A percentile compares a stretch with the other conserved stretches of the same genome.
Evolutionary conservation across 2,113 vertebrate genomes (phyloP).

Genomic region (Nestor notabilis): DNA sequence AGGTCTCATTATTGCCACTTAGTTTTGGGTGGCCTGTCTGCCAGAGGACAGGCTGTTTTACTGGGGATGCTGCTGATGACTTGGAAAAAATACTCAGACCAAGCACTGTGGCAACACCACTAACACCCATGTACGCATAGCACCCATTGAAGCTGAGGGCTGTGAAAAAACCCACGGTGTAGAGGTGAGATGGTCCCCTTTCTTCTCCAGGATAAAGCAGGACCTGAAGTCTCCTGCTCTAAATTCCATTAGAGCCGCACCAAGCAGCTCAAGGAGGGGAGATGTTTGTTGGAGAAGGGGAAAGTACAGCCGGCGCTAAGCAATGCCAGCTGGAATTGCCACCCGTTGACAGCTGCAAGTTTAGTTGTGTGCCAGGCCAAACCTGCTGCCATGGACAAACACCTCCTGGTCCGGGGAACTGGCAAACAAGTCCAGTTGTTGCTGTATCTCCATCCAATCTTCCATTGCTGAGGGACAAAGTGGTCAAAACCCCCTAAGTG

Average conservation of each 20-base stretch:
- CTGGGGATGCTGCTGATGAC: accelerated
- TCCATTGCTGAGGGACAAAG: neutral
- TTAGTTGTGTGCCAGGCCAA: neutral
- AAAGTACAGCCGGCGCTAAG: accelerated
- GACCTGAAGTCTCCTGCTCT: neutral
- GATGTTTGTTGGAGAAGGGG: neutral
- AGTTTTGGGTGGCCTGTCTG: neutral
- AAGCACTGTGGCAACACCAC: accelerated
- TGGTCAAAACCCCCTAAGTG: accelerated
- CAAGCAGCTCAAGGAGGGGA: neutral
- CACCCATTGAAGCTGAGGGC: too few species aligned
- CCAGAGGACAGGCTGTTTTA: neutral
- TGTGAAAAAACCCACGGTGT: neutral
- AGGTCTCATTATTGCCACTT: accelerated
- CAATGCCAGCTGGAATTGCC: neutral
- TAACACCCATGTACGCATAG: accelerated
- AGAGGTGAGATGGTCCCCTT: neutral
- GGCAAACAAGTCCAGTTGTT: neutral
- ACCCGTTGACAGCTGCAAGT: accelerated
- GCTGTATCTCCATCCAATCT: neutral
- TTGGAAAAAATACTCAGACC: neutral
- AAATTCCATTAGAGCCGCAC: neutral
- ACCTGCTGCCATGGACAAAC: neutral
- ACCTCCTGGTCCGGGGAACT: neutral
- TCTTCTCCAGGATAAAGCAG: neutral